A percentile compares a stretch with the other conserved stretches of the same genome.
Evolutionary conservation across 2,113 vertebrate genomes (phyloP).

Genomic region (Andinoacara biseriatus): DNA sequence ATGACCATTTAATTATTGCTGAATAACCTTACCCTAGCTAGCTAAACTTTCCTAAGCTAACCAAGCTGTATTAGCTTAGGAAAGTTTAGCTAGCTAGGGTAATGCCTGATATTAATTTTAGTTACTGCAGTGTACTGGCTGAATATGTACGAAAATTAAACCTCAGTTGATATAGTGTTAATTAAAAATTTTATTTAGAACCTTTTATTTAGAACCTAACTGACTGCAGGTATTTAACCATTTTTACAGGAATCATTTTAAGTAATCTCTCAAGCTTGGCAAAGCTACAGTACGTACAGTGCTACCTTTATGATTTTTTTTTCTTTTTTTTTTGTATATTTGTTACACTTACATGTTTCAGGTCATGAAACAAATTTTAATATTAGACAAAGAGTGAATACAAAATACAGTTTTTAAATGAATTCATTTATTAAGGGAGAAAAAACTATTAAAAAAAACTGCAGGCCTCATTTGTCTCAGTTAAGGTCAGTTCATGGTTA

Average conservation of each 20-base stretch:
- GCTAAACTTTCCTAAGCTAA: not conserved
- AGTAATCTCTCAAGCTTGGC: not conserved
- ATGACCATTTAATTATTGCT: accelerated
- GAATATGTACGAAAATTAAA: not conserved
- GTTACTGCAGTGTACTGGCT: not conserved
- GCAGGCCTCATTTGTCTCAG: no score
- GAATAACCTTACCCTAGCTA: not conserved
- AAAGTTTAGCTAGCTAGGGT: no score
- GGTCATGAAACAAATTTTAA: not conserved
- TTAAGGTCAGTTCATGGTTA: no score
- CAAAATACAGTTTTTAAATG: not conserved
- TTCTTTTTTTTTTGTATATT: not conserved
- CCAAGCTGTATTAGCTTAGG: not conserved
- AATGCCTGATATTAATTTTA: not conserved
- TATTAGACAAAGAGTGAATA: not conserved
- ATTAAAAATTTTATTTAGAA: not conserved
- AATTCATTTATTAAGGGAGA: not conserved
- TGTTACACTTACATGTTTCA: not conserved
- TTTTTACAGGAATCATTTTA: not conserved
- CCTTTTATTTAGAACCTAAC: not conserved
- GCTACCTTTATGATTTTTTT: not conserved
- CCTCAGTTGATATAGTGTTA: not conserved
- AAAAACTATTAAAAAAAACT: no score
- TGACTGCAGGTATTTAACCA: not conserved
- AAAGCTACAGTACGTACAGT: not conserved